phyloP scores from a whole-genome alignment of 2,888 invertebrate species.

The Torymus texanus region DNA sequence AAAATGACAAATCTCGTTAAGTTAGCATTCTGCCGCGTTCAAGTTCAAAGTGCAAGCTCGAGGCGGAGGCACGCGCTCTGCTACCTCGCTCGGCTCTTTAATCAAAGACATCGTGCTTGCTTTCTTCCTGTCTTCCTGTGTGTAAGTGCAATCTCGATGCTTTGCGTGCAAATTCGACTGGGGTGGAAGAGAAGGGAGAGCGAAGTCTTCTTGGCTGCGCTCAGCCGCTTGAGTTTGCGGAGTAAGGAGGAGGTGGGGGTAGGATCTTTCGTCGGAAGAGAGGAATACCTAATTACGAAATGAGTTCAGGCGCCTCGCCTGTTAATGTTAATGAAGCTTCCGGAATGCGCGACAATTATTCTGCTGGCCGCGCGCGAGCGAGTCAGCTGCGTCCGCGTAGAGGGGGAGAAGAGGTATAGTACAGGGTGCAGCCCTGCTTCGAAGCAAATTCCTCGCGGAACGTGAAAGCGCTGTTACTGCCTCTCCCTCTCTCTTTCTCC shows the following conservation, averaged over 20 bases:
- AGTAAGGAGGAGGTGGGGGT: not conserved
- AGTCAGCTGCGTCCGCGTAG: not conserved
- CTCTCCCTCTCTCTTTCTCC: not conserved
- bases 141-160: conserved; percentile 35
- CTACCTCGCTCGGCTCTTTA: conserved; percentile 6
- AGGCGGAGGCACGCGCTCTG: too few species aligned
- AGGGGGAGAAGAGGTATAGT: not conserved
- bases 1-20: conserved; percentile 10
- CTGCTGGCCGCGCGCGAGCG: conserved; percentile 7
- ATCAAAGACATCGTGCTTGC: conserved; percentile 24
- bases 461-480: not conserved
- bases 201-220: not conserved
- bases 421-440: not conserved
- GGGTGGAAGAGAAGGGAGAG: too few species aligned
- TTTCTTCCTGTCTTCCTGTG: conserved; percentile 7
- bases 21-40: not conserved
- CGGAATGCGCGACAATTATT: conserved; percentile 54
- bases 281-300: conserved; percentile 58
- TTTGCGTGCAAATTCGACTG: conserved; percentile 26
- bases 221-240: conserved; percentile 10
- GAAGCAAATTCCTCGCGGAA: conserved; percentile 30
- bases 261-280: conserved; percentile 32
- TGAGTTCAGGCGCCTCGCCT: conserved; percentile 46
- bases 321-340: conserved; percentile 56
- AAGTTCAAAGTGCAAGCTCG: not conserved